These are phyloP conservation scores for Enteromius paludinosus DNA, from an alignment of 2,797 vertebrate genomes.

Conservation along the genomic window DNA sequence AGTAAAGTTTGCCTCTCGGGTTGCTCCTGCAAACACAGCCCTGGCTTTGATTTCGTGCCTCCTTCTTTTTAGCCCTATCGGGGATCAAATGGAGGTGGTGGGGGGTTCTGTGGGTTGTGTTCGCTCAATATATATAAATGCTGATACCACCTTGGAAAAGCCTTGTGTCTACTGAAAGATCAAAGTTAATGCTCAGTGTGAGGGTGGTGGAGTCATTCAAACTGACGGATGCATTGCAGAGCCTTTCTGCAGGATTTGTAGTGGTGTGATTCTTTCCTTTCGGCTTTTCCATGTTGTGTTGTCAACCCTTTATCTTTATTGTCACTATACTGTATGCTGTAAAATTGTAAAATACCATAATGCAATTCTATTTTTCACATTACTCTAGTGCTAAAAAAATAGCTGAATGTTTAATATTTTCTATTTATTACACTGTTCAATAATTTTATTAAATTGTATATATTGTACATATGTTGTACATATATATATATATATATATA, in stretches of 20 bases:
- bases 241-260: neutral
- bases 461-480: too few relatives aligned
- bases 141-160: constrained; percentile 24
- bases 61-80: constrained; percentile 37
- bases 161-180: constrained; percentile 23
- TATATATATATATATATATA: too few relatives aligned
- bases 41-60: constrained; percentile 70
- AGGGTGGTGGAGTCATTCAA: constrained; percentile 24
- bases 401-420: neutral
- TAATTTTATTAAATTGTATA: too few relatives aligned
- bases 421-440: too few relatives aligned
- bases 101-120: neutral
- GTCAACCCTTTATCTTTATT: neutral
- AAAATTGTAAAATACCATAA: neutral
- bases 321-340: neutral
- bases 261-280: neutral
- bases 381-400: neutral
- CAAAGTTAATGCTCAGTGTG: constrained; percentile 1
- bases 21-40: constrained; percentile 76
- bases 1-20: constrained; percentile 79
- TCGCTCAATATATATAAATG: constrained; percentile 18
- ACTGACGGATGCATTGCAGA: neutral
- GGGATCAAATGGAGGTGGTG: constrained; percentile 24
- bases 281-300: constrained; percentile 8
- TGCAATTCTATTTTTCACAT: neutral